Base-by-base conservation (phyloP, 1,140 invertebrate genomes). In the Sycophaga agraensis region DNA sequence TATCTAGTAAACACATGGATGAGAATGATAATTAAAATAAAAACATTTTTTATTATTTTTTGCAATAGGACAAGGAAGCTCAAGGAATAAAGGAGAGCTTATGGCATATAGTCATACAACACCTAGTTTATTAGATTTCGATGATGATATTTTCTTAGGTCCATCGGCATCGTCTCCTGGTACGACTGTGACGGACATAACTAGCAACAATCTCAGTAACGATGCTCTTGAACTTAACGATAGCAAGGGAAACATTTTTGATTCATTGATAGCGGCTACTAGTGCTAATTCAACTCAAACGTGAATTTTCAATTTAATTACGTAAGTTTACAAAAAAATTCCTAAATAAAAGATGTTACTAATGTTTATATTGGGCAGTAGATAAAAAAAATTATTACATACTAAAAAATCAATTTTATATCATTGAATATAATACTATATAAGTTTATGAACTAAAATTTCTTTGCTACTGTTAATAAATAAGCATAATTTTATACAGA, bases 71-170 rank as follows among this genome's bases (percentile, higher is more conserved):
- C 66, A 63, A 37, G 50, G 26, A 3, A 67, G 70, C 42, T 65
- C 64, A 39, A 66, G 56, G 24, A 66, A 59, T 35, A 73, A 77
- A 56, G 74, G 75, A 21, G 77, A 79, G 65, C 61, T 81, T 4
- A 79, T 79, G 70, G 59, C 76, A 0, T 81, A 80, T 60, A 75
- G 71, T 59, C n/a, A n/a, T n/a, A 57, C 72, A 6, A 50, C 70
- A 2, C 28, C 69, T 4, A 69, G 40, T 53, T 58, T 79, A 31
- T 45, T 78, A 9, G 77, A 81, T 63, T 73, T 78, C 19, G 75
- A 78, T 14, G 69, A 75, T 5, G 76, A 78, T 19, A 70, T 73
- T n/a, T 74, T 80, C 8, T 66, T 79, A 14, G 60, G 67, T n/a
- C 40, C 26, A 6, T 55, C 54, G 35, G 34, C 66, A 4, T 64